Conservation (phyloP, 2,888 invertebrate genomes). For the Watsonalla cultraria region DNA sequence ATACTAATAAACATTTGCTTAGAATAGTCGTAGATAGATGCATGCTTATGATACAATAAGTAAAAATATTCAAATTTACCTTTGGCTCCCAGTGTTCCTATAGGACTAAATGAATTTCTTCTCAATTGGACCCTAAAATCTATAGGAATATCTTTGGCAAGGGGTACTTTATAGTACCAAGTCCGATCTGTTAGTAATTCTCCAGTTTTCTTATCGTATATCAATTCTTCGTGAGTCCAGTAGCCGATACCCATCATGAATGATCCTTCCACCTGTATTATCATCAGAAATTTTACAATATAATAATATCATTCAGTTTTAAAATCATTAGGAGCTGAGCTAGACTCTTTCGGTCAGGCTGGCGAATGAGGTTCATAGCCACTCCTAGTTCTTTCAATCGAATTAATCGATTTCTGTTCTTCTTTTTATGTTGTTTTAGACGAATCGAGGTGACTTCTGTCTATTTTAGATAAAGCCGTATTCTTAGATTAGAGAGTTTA, state of each 20-base stretch:
- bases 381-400: no score
- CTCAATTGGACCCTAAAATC: conserved; percentile 84
- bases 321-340: not conserved
- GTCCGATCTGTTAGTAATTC: conserved; percentile 85
- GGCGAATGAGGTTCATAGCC: no score
- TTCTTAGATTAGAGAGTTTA: no score
- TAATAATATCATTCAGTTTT: not conserved
- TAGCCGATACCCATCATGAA: conserved; percentile 87
- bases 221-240: conserved; percentile 85
- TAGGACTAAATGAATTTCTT: conserved; percentile 81
- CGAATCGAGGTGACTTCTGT: no score
- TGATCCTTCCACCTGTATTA: conserved; percentile 81
- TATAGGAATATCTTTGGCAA: conserved; percentile 86
- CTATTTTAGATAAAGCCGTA: no score
- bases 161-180: conserved; percentile 88
- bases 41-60: no score
- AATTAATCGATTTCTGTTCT: no score
- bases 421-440: no score
- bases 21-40: no score
- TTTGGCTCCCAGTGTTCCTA: conserved; percentile 53
- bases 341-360: no score
- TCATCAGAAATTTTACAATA: conserved; percentile 6
- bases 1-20: no score
- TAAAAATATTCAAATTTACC: conserved; percentile 24
- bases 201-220: conserved; percentile 82